Evolutionary conservation across 2,797 vertebrate species (phyloP), one percentile per base, ranked within the genome.

Genomic region (Myotis planiceps): DNA sequence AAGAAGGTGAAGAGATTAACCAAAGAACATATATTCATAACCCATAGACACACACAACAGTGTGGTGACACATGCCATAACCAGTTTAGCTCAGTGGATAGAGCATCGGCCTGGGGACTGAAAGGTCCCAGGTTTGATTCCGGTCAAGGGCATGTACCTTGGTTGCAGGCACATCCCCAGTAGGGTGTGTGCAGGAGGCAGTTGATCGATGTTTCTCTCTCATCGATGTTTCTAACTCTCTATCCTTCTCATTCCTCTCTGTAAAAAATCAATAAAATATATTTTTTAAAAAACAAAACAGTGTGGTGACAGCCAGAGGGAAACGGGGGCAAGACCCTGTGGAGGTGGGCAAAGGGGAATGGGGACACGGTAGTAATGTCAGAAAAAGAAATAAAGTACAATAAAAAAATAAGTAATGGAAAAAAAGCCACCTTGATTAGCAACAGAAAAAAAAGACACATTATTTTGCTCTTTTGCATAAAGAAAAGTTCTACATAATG

Each of bases 391-490:
- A 66, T 66, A 34, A 34, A 19, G n/a, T 32, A 32, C 0, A 66
- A 18, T 65, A 32, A 66, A 65, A 66, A 66, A 66, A 34, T 21
- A 53, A 66, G 9, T 2, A 32, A 66, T 65, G 29, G 29, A 3
- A 1, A 3, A 55, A 91, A 32, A 79, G 18, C n/a, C 12, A 16
- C 29, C 0, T 6, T 25, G 18, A 58, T 79, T 90, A 87, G n/a
- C 69, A 96, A 94, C n/a, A 9, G 23, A 51, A 93, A 60, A 95
- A 92, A 49, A 18, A 83, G 5, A 51, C 65, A 19, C 60, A 86
- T 96, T 90, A 68, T 51, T 90, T 49, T 80, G 15, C 4, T 53
- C 18, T 80, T 92, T 80, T 49, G 66, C 23, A 80, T 12, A 69
- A 78, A 69, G 42, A 66, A 21, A 32, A 6, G 83, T 87, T 75